A percentile compares a stretch with the other conserved stretches of the same genome.
These are phyloP conservation scores for Chelonoidis abingdonii DNA, from an alignment of 2,113 vertebrate genomes.

Conservation along the genomic window DNA sequence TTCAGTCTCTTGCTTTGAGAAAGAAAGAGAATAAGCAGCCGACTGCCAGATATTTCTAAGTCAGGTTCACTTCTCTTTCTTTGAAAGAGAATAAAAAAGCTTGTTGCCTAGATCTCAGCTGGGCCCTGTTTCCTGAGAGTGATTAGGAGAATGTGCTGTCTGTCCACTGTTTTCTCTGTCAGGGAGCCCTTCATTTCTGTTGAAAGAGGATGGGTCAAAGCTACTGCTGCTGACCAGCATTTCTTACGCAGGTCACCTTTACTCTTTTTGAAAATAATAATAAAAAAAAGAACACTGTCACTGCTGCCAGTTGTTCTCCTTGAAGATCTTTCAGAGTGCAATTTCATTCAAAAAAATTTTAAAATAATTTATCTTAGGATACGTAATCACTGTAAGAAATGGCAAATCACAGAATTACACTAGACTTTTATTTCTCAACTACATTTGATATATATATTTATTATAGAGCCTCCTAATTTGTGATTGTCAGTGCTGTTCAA, in stretches of 20 bases:
- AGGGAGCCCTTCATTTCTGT: slow-evolving; percentile 30
- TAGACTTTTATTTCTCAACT: slow-evolving; percentile 36
- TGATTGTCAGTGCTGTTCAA: background rate
- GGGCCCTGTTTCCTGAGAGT: slow-evolving; percentile 45
- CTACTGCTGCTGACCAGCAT: slow-evolving; percentile 50
- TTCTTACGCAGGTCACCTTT: slow-evolving; percentile 63
- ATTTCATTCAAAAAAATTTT: slow-evolving; percentile 31
- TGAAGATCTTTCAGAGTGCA: slow-evolving; percentile 54
- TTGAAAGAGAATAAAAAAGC: slow-evolving; percentile 33
- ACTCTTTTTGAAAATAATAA: slow-evolving; percentile 27
- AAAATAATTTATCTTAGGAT: background rate
- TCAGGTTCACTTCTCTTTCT: slow-evolving; percentile 39
- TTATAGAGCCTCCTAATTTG: background rate
- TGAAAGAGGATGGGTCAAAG: slow-evolving; percentile 43
- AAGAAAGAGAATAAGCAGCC: background rate
- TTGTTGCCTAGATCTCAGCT: slow-evolving; percentile 55
- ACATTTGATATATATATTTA: slow-evolving; percentile 17
- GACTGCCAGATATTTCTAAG: slow-evolving; percentile 30
- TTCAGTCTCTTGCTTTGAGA: slow-evolving; percentile 10
- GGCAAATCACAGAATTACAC: slow-evolving; percentile 26
- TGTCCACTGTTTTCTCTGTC: slow-evolving; percentile 47
- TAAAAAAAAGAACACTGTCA: slow-evolving; percentile 32
- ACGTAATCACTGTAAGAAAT: slow-evolving; percentile 21
- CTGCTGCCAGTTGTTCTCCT: slow-evolving; percentile 59
- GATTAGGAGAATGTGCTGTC: slow-evolving; percentile 44